A percentile compares a stretch with the other conserved stretches of the same genome.
Evolutionary conservation across 2,797 vertebrate genomes (phyloP).

Genomic region (Spizella passerina): DNA sequence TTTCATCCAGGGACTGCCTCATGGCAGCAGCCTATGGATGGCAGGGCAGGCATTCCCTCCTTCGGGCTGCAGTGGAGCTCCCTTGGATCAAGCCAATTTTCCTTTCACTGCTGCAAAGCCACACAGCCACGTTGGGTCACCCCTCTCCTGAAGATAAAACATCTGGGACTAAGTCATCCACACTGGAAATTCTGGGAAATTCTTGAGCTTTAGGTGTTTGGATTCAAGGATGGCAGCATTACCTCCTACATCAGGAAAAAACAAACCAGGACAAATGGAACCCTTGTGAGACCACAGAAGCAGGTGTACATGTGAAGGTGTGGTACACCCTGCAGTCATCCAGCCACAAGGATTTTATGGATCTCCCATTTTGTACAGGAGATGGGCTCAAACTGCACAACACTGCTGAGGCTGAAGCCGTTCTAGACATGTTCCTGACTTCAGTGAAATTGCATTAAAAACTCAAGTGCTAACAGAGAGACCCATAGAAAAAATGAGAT

Average conservation of each 20-base stretch:
- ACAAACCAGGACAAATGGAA: not conserved
- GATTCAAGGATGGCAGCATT: not conserved
- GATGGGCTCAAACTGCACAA: not conserved
- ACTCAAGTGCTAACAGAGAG: not conserved
- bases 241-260: not conserved
- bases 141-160: not conserved
- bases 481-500: not conserved
- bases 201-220: not conserved
- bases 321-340: not conserved
- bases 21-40: not conserved
- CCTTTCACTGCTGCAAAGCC: not conserved
- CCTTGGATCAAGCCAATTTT: not conserved
- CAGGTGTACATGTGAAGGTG: not conserved
- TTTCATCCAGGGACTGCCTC: not conserved
- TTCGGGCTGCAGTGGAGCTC: accelerated
- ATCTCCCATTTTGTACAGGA: not conserved
- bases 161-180: not conserved
- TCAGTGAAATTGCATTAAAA: not conserved
- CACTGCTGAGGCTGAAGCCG: not conserved
- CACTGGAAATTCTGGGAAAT: not conserved
- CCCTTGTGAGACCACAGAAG: not conserved
- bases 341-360: not conserved
- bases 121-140: not conserved
- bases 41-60: not conserved
- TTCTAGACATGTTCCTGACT: not conserved